phyloP scores from a whole-genome alignment of 2,113 vertebrate species.

The Gobius niger region DNA sequence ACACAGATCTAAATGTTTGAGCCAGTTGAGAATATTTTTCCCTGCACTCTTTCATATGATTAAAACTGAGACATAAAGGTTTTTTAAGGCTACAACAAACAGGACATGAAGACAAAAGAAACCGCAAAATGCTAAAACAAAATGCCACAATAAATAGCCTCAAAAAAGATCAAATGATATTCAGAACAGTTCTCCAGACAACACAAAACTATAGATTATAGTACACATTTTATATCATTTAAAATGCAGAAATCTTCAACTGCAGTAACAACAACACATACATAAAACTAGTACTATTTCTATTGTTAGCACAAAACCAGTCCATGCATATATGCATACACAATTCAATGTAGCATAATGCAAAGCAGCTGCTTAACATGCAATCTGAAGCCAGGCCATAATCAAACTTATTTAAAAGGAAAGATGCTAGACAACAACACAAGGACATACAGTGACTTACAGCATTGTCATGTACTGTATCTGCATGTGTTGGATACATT shows the following conservation, averaged over 20 bases:
- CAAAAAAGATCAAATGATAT: neutral
- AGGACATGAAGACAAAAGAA: constrained; percentile 23
- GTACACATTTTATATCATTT: neutral
- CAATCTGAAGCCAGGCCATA: constrained; percentile 4
- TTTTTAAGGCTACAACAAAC: neutral
- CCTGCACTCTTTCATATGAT: neutral
- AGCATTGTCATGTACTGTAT: neutral
- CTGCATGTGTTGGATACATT: constrained; percentile 6
- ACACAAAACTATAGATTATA: neutral
- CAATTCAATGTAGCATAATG: constrained; percentile 25
- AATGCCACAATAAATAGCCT: neutral
- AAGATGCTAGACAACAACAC: neutral
- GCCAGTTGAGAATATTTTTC: neutral
- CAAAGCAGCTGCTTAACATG: constrained; percentile 50
- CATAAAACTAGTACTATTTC: too few species aligned
- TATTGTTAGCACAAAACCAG: neutral
- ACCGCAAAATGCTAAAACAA: constrained; percentile 18
- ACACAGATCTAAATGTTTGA: neutral
- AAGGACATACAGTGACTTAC: neutral
- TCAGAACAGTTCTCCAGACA: neutral
- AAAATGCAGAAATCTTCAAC: neutral
- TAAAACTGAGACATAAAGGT: neutral
- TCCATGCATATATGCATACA: constrained; percentile 1
- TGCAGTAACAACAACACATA: neutral
- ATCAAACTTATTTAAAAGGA: constrained; percentile 11